Conservation (phyloP, 1,140 invertebrate species). For the Papilio polytes region DNA sequence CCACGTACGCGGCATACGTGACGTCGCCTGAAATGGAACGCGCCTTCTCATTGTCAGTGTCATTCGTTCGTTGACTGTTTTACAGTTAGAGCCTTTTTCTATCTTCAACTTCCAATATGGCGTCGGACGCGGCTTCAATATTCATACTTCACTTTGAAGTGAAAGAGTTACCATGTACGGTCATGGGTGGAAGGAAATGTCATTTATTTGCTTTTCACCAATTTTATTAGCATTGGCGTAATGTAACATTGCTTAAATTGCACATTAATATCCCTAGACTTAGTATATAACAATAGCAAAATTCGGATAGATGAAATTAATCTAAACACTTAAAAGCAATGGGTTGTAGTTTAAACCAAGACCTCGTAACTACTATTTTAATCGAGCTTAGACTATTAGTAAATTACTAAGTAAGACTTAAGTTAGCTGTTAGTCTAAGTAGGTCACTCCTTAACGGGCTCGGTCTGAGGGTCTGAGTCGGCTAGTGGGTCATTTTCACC, state of each 20-base stretch:
- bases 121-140: constrained; percentile 67
- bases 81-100: constrained; percentile 74
- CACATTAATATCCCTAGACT: no score
- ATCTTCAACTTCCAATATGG: constrained; percentile 63
- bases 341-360: no score
- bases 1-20: constrained; percentile 71
- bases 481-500: constrained; percentile 60
- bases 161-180: constrained; percentile 52
- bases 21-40: constrained; percentile 68
- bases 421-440: not conserved
- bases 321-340: not conserved
- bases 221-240: not conserved
- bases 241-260: not conserved
- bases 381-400: not conserved
- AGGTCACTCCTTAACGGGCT: not conserved
- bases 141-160: constrained; percentile 65
- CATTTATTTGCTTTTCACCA: not conserved
- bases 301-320: not conserved
- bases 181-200: constrained; percentile 44
- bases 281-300: not conserved
- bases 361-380: not conserved
- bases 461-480: constrained; percentile 43
- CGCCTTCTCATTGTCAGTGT: constrained; percentile 72
- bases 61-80: constrained; percentile 72
- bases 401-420: not conserved